Evolutionary conservation across 37 sponge, comb jelly and placozoan genomes (phyloP).

Genomic region (Axinella damicornis): DNA sequence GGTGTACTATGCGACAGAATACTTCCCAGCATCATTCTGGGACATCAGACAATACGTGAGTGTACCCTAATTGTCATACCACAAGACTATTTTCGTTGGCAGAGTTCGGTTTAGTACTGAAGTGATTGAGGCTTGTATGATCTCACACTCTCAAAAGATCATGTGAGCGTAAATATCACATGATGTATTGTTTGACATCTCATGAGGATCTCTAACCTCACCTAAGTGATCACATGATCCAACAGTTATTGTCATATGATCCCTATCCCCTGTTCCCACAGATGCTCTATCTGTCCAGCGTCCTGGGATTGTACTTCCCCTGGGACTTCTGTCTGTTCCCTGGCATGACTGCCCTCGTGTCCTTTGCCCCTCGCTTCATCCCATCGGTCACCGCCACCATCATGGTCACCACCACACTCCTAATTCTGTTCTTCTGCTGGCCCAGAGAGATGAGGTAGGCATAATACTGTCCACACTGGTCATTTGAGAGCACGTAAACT

Average conservation of each 20-base stretch:
- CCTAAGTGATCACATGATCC: not conserved
- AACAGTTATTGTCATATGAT: not conserved
- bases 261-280: constrained; percentile 1
- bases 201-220: too few species aligned
- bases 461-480: not conserved
- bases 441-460: not conserved
- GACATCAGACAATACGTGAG: constrained; percentile 65
- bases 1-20: constrained; percentile 49
- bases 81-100: too few species aligned
- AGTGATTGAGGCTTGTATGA: too few species aligned
- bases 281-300: constrained; percentile 63
- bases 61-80: too few species aligned
- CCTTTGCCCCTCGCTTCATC: constrained; percentile 39
- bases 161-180: not conserved
- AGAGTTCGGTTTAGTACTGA: not conserved
- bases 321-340: constrained; percentile 67
- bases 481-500: too few species aligned
- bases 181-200: too few species aligned
- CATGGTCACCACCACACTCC: not conserved
- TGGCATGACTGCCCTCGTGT: constrained; percentile 32
- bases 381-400: constrained; percentile 37
- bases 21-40: constrained; percentile 64
- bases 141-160: too few species aligned
- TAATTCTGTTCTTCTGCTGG: not conserved
- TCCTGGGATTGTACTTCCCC: constrained; percentile 71